Evolutionary conservation across 1,140 invertebrate genomes (phyloP), one percentile per base, ranked within the genome.

Genomic region (Ceratosolen solmsi): DNA sequence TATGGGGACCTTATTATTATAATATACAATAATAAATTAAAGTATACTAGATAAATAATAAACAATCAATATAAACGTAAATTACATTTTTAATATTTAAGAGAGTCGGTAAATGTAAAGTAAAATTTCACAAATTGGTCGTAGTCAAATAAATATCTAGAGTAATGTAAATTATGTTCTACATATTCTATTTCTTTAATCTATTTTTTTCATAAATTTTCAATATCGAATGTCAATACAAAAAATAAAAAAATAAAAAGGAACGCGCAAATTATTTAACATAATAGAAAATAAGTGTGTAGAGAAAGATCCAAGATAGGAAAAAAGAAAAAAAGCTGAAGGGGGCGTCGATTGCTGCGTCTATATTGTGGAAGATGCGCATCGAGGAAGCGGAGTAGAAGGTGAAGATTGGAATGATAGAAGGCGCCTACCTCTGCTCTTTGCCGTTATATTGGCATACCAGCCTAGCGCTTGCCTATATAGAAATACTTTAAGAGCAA

Each of bases 401-500:
- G 83, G 86, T 82, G 83, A 83, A 84, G 85, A 87, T 85, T 84
- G 87, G 87, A 88, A 88, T 89, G 88, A 89, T 86, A 86, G 87
- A 88, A 86, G 86, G 86, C 83, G 83, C 78, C 51, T 58, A 74
- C 73, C 41, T 58, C 73, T 60, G 20, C 20, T 36, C 25, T 65
- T 11, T 58, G 75, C 82, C 84, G 84, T 84, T 90, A 90, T 91
- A 91, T 90, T 91, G 89, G 89, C 89, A 91, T 91, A 91, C 89
- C 89, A 85, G 85, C 85, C 1, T 54, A 27, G 22, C 46, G 33
- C 22, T 30, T 84, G 83, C 65, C 85, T 87, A 90, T 90, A 90
- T 90, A 87, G 87, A 87, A 90, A 91, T 91, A 91, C 89, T 90
- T 91, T 87, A 89, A 90, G 85, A 87, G 85, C 87, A 11, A 49